Conservation (phyloP, 1,140 invertebrate species). For the Cheumatopsyche charites region DNA sequence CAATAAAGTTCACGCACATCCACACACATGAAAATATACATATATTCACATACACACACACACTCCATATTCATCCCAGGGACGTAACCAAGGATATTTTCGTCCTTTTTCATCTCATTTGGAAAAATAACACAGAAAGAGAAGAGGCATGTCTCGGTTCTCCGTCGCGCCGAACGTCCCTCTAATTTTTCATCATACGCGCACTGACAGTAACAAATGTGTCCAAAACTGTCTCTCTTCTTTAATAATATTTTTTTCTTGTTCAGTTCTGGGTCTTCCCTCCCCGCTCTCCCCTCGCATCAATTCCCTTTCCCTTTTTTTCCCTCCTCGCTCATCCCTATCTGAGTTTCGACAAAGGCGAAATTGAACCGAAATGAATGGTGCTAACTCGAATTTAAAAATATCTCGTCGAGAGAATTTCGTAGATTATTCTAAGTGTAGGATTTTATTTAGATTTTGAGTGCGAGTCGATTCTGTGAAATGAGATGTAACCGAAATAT, state of each 20-base stretch:
- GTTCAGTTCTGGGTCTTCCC: conserved; percentile 32
- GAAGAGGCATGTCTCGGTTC: conserved; percentile 6
- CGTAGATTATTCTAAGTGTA: neutral
- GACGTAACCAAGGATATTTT: neutral
- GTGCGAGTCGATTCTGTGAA: conserved; percentile 11
- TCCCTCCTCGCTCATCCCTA: neutral
- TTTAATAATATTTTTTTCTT: conserved; percentile 64
- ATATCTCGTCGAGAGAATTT: conserved; percentile 17
- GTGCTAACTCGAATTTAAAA: conserved; percentile 37
- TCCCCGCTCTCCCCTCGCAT: conserved; percentile 9
- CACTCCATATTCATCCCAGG: neutral
- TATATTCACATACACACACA: conserved; percentile 8
- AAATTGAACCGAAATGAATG: conserved; percentile 31
- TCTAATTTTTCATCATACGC: conserved; percentile 66
- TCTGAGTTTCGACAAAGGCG: neutral
- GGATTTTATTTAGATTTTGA: too few species aligned
- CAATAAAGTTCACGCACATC: conserved; percentile 5
- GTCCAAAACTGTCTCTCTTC: conserved; percentile 63
- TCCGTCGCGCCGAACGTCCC: conserved; percentile 34
- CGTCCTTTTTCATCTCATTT: neutral
- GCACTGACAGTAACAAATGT: conserved; percentile 63
- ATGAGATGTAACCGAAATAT: neutral
- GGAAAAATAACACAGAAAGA: neutral
- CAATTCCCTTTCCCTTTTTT: neutral
- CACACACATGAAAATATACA: conserved; percentile 30